Evolutionary conservation across 2,113 vertebrate species (phyloP).

Genomic region (Poeciliopsis prolifica): DNA sequence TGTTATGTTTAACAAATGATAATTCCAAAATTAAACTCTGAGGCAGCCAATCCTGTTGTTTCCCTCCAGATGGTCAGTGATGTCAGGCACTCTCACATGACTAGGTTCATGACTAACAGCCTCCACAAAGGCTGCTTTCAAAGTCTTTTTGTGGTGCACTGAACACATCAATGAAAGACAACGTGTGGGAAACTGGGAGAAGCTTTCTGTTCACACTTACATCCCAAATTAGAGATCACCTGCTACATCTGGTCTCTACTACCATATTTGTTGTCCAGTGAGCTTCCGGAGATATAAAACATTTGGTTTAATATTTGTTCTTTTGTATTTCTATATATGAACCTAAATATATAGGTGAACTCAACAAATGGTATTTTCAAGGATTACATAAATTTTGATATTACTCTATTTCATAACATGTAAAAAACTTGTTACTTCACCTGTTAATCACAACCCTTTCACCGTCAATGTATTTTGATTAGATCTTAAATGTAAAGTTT

Average conservation of each 20-base stretch:
- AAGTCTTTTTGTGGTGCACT: conserved; percentile 46
- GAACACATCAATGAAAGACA: conserved; percentile 28
- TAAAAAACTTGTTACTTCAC: not conserved
- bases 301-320: not conserved
- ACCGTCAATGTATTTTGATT: not conserved
- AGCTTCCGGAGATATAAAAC: not conserved
- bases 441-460: not conserved
- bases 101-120: conserved; percentile 15
- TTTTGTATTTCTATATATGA: not conserved
- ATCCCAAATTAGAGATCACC: not conserved
- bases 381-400: not conserved
- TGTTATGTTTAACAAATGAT: too few relatives aligned
- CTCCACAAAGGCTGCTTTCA: not conserved
- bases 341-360: not conserved
- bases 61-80: conserved; percentile 64
- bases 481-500: too few relatives aligned
- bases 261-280: not conserved
- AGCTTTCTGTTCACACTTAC: conserved; percentile 43
- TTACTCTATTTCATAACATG: not conserved
- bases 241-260: not conserved
- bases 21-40: not conserved
- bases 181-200: conserved; percentile 62
- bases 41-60: conserved; percentile 1
- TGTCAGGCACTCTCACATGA: conserved; percentile 15
- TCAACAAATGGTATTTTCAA: not conserved